Base-by-base conservation (phyloP, 92 coral and sea anemone species). In the Porites lobata region DNA sequence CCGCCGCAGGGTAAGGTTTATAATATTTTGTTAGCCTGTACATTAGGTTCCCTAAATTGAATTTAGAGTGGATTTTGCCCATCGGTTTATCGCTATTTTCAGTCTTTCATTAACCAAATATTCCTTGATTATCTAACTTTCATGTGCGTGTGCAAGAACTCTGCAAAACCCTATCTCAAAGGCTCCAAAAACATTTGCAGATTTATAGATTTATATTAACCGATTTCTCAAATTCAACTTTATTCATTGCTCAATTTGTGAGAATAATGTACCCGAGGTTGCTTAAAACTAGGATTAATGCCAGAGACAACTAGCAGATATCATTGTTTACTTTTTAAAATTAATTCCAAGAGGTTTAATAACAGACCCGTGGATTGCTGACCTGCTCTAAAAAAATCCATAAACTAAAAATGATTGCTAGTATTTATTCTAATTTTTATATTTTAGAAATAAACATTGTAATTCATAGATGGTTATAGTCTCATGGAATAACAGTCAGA, bases 181-280 rank as follows among this genome's bases (percentile, higher is more conserved):
- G 29, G 29, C 29, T 26, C 29, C 29, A 26, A 26, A 26, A 26
- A 26, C 29, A 70, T 70, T 20, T 70, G 75, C 75, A 29, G 75
- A 3, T 70, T 70, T 70, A 53, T 7, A 53, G 57, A 11, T 12
- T 29, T 8, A 13, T 70, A 17, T 72, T 72, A 8, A 38, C 76
- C 17, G 57, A 72, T 13, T 53, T 7, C 14, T 72, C 76, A 72
- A 72, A 8, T 72, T 72, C 76, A 72, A 47, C 76, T 72, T 17
- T 72, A 72, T 72, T 50, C 58, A 53, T 72, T 29, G 76, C 58
- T 43, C 9, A 18, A 70, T 29, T 53, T 70, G 75, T 70, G 38
- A 22, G 75, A 70, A 70, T 70, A 70, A 22, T 9, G 22, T 70
- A 22, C 32, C 51, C 26, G 26, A 10, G 75, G 53, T 26, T 70